A percentile compares a stretch with the other conserved stretches of the same genome.
phyloP scores from a whole-genome alignment of 1,140 invertebrate species.

The Eupristina koningsbergeri region DNA sequence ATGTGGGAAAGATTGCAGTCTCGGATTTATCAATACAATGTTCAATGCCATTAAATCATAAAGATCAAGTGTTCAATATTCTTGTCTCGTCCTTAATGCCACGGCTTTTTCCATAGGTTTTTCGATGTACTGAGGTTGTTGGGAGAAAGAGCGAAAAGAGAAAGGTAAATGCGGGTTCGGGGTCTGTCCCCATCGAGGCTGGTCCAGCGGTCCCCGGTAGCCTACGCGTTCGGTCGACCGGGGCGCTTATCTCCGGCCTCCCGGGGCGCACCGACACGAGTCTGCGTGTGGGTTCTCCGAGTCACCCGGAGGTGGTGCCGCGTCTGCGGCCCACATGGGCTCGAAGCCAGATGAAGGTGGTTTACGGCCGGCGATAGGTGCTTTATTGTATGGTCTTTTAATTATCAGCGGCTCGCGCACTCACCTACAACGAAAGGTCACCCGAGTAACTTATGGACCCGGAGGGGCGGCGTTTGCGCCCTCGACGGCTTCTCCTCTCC shows the following conservation, averaged over 20 bases:
- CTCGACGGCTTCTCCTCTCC: conserved; percentile 42
- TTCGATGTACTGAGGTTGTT: no score
- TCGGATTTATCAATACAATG: no score
- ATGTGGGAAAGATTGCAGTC: no score
- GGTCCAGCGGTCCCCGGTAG: no score
- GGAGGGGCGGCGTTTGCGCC: conserved; percentile 59
- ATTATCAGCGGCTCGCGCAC: conserved; percentile 69
- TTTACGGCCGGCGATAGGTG: conserved; percentile 73
- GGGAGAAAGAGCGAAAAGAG: no score
- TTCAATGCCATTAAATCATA: no score
- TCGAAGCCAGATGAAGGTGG: conserved; percentile 59
- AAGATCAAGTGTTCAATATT: no score
- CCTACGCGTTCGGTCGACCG: neutral
- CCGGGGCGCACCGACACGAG: neutral
- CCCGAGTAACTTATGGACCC: conserved; percentile 68
- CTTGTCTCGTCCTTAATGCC: no score
- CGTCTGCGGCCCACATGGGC: conserved; percentile 11
- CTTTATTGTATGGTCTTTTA: conserved; percentile 74
- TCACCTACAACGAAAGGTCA: conserved; percentile 72
- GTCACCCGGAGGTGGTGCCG: conserved; percentile 1
- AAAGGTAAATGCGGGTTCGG: no score
- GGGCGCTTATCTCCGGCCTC: neutral
- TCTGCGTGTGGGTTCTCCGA: conserved; percentile 12
- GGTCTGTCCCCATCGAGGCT: no score
- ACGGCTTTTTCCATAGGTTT: no score